Conservation (phyloP, 2,888 invertebrate genomes). For the Drosophila paucipuncta region DNA sequence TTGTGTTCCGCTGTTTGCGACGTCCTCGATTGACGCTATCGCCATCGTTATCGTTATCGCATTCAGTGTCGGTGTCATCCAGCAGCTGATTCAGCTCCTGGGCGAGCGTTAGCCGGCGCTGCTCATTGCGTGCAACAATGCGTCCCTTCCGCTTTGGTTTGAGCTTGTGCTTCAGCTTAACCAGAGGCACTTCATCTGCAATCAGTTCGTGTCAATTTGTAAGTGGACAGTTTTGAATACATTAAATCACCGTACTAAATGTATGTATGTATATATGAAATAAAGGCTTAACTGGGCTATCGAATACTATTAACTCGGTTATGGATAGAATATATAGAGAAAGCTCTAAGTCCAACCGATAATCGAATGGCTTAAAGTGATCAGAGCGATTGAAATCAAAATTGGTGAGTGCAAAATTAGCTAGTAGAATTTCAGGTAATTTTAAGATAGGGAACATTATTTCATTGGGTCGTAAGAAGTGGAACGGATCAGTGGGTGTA, state of each 20-base stretch:
- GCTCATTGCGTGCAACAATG: conserved; percentile 7
- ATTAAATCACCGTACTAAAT: neutral
- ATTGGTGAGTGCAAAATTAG: neutral
- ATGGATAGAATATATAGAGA: neutral
- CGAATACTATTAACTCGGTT: neutral
- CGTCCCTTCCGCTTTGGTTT: conserved; percentile 54
- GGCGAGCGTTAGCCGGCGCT: conserved; percentile 33
- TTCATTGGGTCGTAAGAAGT: neutral
- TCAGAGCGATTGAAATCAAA: neutral
- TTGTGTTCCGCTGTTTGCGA: conserved; percentile 28
- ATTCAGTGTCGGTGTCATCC: conserved; percentile 24
- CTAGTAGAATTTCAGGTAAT: neutral
- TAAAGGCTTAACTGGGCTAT: neutral
- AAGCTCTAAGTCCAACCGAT: neutral
- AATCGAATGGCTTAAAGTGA: neutral
- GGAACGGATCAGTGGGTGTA: neutral
- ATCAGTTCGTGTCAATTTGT: neutral
- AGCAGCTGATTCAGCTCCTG: conserved; percentile 62
- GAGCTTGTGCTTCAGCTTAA: conserved; percentile 60
- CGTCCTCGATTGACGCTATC: conserved; percentile 18
- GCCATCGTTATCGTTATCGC: neutral
- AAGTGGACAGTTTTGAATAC: neutral
- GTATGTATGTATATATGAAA: neutral
- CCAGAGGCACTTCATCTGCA: conserved; percentile 66
- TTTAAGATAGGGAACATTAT: neutral